phyloP scores from a whole-genome alignment of 2,113 vertebrate species.

The Dasyprocta punctata region DNA sequence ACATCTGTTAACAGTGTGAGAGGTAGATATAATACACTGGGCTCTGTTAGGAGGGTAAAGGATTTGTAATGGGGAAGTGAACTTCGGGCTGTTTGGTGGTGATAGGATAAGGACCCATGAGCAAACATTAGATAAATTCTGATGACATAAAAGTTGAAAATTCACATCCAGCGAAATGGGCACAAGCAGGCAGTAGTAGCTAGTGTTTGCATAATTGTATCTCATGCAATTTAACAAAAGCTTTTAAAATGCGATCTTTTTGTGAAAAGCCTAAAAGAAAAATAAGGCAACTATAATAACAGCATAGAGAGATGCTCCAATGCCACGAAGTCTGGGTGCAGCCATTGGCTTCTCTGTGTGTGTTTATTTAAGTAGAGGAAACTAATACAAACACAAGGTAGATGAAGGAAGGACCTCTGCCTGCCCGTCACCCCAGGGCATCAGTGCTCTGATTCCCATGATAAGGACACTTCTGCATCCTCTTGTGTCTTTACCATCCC shows the following conservation, averaged over 20 bases:
- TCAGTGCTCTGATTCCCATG: constrained; percentile 17
- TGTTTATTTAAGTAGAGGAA: not conserved
- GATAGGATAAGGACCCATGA: not conserved
- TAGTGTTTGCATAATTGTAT: not conserved
- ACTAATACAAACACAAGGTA: not conserved
- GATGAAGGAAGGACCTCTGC: not conserved
- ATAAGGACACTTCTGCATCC: constrained; percentile 9
- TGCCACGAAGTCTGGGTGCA: not conserved
- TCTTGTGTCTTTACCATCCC: constrained; percentile 20
- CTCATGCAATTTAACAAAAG: not conserved
- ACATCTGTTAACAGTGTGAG: not conserved
- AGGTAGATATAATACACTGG: not conserved
- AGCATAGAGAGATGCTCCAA: not conserved
- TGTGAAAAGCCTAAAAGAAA: not conserved
- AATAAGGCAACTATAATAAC: not conserved
- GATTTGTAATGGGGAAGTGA: not conserved
- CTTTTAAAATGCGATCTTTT: not conserved
- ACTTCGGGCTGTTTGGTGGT: not conserved
- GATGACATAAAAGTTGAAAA: not conserved
- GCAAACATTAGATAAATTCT: not conserved
- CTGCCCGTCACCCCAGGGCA: not conserved
- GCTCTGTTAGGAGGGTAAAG: not conserved
- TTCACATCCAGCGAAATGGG: not conserved
- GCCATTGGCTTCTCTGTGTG: not conserved
- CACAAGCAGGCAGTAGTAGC: not conserved